These are phyloP conservation scores for Leucoma salicis DNA, from an alignment of 2,888 invertebrate species.

Conservation along the genomic window DNA sequence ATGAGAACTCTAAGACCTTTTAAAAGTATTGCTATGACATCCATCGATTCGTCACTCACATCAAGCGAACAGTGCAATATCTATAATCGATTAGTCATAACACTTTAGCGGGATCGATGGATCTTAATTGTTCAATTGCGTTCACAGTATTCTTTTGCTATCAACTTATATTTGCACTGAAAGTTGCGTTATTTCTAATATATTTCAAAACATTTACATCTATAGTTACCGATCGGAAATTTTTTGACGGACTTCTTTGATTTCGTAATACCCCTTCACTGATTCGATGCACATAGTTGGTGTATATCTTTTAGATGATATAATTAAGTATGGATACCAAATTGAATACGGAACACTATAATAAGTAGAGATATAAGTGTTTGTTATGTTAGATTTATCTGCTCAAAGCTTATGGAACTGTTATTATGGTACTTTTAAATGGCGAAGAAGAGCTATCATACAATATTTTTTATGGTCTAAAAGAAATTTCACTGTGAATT, in stretches of 20 bases:
- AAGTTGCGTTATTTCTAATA: constrained; percentile 24
- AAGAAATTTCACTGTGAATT: no score
- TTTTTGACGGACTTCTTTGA: constrained; percentile 5
- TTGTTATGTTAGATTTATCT: no score
- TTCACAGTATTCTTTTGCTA: constrained; percentile 21
- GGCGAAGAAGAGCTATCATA: no score
- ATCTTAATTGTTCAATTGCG: constrained; percentile 30
- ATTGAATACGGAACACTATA: no score
- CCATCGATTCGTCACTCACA: constrained; percentile 47
- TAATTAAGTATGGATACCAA: no score
- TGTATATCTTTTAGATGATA: no score
- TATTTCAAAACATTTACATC: background rate
- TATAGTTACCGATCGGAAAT: constrained; percentile 2
- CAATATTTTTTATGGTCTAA: no score
- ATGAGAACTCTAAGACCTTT: constrained; percentile 76
- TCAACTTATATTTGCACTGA: constrained; percentile 13
- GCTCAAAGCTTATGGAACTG: no score
- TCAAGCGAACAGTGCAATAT: constrained; percentile 31
- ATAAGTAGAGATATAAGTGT: no score
- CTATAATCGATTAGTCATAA: constrained; percentile 40
- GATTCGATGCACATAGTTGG: no score
- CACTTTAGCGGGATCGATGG: constrained; percentile 32
- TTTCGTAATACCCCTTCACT: constrained; percentile 4
- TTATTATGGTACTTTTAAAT: no score
- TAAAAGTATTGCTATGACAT: constrained; percentile 55